These are phyloP conservation scores for Temnothorax ravouxi DNA, from an alignment of 2,888 invertebrate species.

Conservation along the genomic window DNA sequence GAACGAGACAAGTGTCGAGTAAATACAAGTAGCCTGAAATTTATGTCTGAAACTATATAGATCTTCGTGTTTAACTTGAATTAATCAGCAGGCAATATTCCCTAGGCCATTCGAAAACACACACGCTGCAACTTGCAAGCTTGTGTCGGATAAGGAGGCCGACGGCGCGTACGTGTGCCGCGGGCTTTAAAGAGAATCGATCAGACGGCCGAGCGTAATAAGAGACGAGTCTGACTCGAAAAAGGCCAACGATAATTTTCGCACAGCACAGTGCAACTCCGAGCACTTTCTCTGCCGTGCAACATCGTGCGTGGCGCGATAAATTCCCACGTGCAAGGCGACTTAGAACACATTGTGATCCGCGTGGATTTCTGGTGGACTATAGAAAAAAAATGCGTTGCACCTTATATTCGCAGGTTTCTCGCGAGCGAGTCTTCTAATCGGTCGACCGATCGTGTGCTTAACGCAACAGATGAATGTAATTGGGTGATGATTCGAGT, in stretches of 20 bases:
- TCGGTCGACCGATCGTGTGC: not conserved
- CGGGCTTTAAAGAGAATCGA: conserved; percentile 24
- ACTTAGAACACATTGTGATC: conserved; percentile 40
- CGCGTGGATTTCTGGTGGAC: conserved; percentile 9
- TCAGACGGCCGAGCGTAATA: not conserved
- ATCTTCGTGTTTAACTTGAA: conserved; percentile 7
- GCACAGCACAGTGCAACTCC: not conserved
- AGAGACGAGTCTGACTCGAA: not conserved
- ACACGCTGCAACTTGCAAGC: not conserved
- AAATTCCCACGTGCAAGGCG: conserved; percentile 18
- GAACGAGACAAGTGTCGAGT: not conserved
- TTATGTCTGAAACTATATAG: not conserved
- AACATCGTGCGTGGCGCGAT: not conserved
- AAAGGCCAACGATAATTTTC: conserved; percentile 22
- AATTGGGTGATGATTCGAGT: not conserved
- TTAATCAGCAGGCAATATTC: conserved; percentile 10
- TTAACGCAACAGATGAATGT: not conserved
- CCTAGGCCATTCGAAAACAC: not conserved
- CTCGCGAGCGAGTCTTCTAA: not conserved
- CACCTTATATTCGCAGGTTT: not conserved
- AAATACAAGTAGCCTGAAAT: not conserved
- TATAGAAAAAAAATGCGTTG: not conserved
- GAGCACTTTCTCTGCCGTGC: not conserved
- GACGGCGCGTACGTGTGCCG: not conserved
- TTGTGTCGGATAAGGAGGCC: not conserved